These are phyloP conservation scores for Macropodus opercularis DNA, from an alignment of 2,797 vertebrate species.

Conservation along the genomic window DNA sequence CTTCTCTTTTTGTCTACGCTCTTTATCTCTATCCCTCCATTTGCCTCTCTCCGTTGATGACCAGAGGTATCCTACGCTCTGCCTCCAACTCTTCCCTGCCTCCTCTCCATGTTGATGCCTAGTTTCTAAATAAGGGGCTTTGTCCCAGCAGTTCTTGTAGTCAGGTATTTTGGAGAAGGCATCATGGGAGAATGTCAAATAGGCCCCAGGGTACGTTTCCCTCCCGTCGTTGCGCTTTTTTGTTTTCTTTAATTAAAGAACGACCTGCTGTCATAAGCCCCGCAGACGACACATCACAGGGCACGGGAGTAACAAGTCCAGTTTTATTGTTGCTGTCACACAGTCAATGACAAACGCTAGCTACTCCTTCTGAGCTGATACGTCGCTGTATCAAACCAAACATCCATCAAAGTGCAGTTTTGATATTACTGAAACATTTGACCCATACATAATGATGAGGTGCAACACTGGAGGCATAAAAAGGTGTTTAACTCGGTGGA, in stretches of 20 bases:
- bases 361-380: neutral
- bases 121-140: conserved; percentile 57
- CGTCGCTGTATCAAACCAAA: conserved; percentile 34
- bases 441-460: conserved; percentile 46
- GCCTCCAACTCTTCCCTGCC: conserved; percentile 34
- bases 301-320: conserved; percentile 26
- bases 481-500: conserved; percentile 45
- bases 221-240: conserved; percentile 19
- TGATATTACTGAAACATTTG: conserved; percentile 47
- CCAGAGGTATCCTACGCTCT: conserved; percentile 41
- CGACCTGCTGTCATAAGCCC: conserved; percentile 37
- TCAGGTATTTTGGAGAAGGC: conserved; percentile 60
- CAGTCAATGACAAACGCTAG: conserved; percentile 6
- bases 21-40: conserved; percentile 38
- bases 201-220: conserved; percentile 53
- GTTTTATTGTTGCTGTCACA: conserved; percentile 17
- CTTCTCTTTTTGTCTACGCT: conserved; percentile 31
- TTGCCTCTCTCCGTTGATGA: conserved; percentile 45
- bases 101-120: conserved; percentile 49
- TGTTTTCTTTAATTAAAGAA: conserved; percentile 54
- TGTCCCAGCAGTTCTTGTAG: conserved; percentile 58
- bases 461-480: conserved; percentile 40
- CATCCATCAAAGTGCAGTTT: conserved; percentile 13
- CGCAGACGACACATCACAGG: conserved; percentile 53
- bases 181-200: conserved; percentile 52